Conservation (phyloP, 1,140 invertebrate species). For the Heliothis subflexa region DNA sequence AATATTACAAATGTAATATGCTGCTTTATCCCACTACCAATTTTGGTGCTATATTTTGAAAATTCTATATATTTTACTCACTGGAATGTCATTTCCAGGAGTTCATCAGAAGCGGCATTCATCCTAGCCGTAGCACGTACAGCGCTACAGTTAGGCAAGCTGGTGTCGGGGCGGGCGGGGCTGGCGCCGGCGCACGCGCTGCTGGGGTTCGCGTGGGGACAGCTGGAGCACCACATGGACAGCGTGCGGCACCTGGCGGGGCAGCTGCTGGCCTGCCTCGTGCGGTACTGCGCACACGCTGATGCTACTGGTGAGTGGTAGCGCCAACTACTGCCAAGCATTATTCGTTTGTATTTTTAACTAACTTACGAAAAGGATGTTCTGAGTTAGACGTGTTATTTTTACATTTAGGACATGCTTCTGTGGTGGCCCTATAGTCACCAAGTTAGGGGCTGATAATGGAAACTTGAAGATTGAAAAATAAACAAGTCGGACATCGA, state of each 20-base stretch:
- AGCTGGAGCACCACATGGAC: conserved; percentile 87
- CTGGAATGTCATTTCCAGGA: conserved; percentile 60
- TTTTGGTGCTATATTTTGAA: neutral
- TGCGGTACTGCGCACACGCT: conserved; percentile 70
- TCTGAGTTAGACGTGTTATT: no score
- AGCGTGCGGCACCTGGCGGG: conserved; percentile 86
- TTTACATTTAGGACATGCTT: no score
- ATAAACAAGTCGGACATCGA: no score
- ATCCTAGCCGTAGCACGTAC: conserved; percentile 72
- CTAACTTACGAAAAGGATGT: no score
- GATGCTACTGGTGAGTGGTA: conserved; percentile 62
- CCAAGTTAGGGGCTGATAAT: no score
- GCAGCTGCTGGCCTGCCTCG: conserved; percentile 76
- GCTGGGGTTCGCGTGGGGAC: conserved; percentile 78
- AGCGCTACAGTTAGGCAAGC: conserved; percentile 62
- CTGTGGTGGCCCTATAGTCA: no score
- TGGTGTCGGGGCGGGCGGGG: conserved; percentile 42
- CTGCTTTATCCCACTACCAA: no score
- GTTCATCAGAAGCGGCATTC: conserved; percentile 72
- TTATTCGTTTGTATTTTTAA: no score
- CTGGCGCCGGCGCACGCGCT: conserved; percentile 60
- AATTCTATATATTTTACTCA: neutral
- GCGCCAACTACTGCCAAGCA: neutral
- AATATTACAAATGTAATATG: no score
- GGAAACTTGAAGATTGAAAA: no score